A percentile compares a stretch with the other conserved stretches of the same genome.
These are phyloP conservation scores for Saxicola maurus DNA, from an alignment of 2,797 vertebrate species.

Conservation along the genomic window DNA sequence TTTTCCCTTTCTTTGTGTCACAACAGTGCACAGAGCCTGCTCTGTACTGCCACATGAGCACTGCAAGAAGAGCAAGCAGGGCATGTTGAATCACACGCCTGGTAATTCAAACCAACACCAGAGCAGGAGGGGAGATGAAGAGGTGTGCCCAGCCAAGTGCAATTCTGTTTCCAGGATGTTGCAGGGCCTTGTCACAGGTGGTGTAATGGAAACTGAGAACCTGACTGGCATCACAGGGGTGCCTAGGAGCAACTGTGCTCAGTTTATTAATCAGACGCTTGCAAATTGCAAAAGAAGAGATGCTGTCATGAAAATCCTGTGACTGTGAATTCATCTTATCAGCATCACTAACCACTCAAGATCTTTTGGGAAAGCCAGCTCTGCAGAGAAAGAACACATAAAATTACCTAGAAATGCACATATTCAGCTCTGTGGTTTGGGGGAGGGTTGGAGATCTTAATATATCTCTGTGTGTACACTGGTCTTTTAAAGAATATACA, in stretches of 20 bases:
- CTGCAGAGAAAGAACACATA: background rate
- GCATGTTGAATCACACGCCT: background rate
- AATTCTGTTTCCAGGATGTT: background rate
- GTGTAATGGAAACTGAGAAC: background rate
- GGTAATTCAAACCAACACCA: background rate
- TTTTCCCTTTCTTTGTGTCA: background rate
- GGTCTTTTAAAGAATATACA: background rate
- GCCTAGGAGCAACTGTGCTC: background rate
- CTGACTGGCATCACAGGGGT: background rate
- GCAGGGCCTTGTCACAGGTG: background rate
- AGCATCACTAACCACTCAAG: background rate
- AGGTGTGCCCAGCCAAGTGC: accelerated
- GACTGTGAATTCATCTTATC: background rate
- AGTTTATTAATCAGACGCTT: background rate
- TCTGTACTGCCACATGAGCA: background rate
- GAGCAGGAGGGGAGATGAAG: background rate
- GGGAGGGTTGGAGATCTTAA: background rate
- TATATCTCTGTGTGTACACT: background rate
- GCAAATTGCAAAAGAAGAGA: background rate
- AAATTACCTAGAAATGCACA: background rate
- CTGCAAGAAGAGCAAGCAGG: background rate
- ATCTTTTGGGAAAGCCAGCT: background rate
- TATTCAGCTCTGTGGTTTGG: background rate
- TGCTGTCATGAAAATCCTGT: background rate
- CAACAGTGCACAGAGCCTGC: background rate